phyloP scores from a whole-genome alignment of 2,888 invertebrate genomes.

The Hirtodrosophila trivittata region DNA sequence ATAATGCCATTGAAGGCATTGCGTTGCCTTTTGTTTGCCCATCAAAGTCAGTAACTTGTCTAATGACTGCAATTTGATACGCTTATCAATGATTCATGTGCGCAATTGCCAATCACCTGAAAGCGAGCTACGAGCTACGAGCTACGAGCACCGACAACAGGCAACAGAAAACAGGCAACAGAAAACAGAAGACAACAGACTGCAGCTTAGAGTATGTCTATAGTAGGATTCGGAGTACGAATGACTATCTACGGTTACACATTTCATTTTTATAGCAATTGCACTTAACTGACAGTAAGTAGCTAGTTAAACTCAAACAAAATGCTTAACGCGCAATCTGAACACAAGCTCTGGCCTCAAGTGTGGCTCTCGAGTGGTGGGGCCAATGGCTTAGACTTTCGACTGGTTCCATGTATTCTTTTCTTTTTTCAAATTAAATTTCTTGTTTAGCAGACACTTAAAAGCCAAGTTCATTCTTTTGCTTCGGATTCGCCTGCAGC shows the following conservation, averaged over 20 bases:
- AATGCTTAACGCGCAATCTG: constrained; percentile 45
- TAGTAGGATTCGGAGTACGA: not conserved
- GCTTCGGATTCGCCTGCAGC: constrained; percentile 39
- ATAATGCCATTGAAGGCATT: constrained; percentile 24
- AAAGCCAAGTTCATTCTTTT: constrained; percentile 42
- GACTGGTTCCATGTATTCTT: constrained; percentile 3
- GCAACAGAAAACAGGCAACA: not conserved
- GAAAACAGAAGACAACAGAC: not conserved
- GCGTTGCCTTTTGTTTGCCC: constrained; percentile 49
- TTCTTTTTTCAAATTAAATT: constrained; percentile 50
- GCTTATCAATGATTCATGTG: constrained; percentile 75
- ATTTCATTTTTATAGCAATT: constrained; percentile 52
- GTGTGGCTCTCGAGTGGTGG: constrained; percentile 19
- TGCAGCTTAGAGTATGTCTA: too few relatives aligned
- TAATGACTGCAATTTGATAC: constrained; percentile 75
- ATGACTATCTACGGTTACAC: constrained; percentile 19
- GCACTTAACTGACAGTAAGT: constrained; percentile 65
- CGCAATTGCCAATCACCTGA: constrained; percentile 55
- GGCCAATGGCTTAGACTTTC: constrained; percentile 5
- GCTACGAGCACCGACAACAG: too few relatives aligned
- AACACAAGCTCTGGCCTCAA: constrained; percentile 30
- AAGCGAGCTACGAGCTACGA: not conserved
- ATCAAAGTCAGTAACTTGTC: constrained; percentile 63
- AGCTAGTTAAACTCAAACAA: constrained; percentile 54
- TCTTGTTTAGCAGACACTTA: constrained; percentile 51